Conservation (phyloP, 2,797 vertebrate species). For the Chelonia mydas region DNA sequence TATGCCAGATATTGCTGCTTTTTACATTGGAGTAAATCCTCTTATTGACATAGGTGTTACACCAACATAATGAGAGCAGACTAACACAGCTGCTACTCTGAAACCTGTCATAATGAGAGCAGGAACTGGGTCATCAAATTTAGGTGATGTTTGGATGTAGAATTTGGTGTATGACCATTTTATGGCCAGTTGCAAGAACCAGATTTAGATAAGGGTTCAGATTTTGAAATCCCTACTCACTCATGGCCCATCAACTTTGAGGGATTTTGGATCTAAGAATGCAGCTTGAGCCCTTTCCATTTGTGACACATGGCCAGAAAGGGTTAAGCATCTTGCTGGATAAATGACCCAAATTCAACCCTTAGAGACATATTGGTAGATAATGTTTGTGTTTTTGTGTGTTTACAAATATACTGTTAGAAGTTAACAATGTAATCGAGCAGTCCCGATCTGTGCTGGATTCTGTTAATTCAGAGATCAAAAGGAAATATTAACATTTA, state of each 20-base stretch:
- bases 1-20: accelerated
- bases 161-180: accelerated
- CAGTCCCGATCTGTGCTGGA: no score
- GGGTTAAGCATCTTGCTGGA: no score
- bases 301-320: no score
- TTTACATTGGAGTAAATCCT: background rate
- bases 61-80: background rate
- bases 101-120: background rate
- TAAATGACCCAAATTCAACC: no score
- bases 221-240: background rate
- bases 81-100: no score
- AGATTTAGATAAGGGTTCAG: background rate
- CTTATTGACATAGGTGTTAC: background rate
- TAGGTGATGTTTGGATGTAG: background rate
- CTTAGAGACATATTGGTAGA: no score
- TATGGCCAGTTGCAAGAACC: background rate
- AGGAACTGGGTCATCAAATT: background rate
- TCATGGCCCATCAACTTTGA: background rate
- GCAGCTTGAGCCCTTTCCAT: background rate
- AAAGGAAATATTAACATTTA: no score
- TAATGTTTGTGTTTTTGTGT: no score
- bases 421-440: no score
- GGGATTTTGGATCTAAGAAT: background rate
- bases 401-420: no score
- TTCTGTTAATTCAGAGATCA: no score